Conservation (phyloP, 2,888 invertebrate species). For the Trissolcus brochymenae region DNA sequence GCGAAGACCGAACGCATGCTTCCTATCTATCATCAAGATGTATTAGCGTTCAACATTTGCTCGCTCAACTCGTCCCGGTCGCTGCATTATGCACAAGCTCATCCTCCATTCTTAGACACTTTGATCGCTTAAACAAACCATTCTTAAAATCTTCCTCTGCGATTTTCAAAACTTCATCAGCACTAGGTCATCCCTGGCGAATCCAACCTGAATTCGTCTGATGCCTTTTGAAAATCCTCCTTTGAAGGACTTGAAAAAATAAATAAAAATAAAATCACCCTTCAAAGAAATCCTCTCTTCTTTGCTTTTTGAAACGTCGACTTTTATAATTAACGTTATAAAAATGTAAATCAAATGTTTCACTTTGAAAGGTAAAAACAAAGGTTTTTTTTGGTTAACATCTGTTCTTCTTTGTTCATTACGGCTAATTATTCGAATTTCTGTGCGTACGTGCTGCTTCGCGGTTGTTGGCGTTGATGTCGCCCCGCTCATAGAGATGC, state of each 20-base stretch:
- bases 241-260: neutral
- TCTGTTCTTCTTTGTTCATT: conserved; percentile 24
- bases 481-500: conserved; percentile 71
- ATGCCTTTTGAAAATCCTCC: neutral
- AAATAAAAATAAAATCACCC: neutral
- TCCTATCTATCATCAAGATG: conserved; percentile 76
- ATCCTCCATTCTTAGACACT: conserved; percentile 29
- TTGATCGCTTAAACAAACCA: conserved; percentile 49
- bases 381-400: conserved; percentile 11
- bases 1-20: conserved; percentile 75
- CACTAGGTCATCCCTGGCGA: conserved; percentile 43
- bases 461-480: conserved; percentile 49
- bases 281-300: too few species aligned
- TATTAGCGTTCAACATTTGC: conserved; percentile 75
- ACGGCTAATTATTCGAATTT: conserved; percentile 66
- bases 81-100: conserved; percentile 74
- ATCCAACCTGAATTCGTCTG: conserved; percentile 37
- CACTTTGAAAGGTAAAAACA: neutral
- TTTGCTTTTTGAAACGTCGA: too few species aligned
- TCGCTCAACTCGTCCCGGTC: conserved; percentile 70
- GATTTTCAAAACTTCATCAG: conserved; percentile 31
- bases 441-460: conserved; percentile 62
- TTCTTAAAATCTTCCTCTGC: conserved; percentile 29
- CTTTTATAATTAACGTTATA: too few species aligned
- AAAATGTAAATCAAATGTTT: too few species aligned